phyloP scores from a whole-genome alignment of 1,140 invertebrate genomes.

The Bombus waltoni region DNA sequence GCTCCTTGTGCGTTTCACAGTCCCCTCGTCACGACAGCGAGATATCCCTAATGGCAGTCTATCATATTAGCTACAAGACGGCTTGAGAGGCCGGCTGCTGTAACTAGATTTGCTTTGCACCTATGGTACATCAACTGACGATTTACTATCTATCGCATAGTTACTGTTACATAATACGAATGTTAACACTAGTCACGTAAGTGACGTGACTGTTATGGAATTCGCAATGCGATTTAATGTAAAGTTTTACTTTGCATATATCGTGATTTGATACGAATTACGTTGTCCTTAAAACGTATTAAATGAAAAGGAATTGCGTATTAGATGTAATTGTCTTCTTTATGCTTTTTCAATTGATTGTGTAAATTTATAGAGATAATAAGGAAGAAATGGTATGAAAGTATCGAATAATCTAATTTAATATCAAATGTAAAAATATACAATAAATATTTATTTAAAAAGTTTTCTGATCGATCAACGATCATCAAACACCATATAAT shows the following conservation, averaged over 20 bases:
- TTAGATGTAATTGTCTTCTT: no score
- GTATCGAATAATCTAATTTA: no score
- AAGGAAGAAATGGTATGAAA: no score
- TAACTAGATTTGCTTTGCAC: slow-evolving; percentile 71
- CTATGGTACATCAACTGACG: slow-evolving; percentile 62
- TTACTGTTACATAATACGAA: slow-evolving; percentile 49
- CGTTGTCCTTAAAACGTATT: no score
- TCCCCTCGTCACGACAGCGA: slow-evolving; percentile 64
- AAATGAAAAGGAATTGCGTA: no score
- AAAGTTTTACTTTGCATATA: neutral
- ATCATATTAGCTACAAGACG: slow-evolving; percentile 75
- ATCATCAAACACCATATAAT: no score
- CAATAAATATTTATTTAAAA: no score
- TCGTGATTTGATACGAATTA: no score
- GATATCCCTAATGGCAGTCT: slow-evolving; percentile 75
- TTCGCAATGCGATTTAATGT: neutral
- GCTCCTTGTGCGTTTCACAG: slow-evolving; percentile 49
- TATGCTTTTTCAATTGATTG: no score
- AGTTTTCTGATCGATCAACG: no score
- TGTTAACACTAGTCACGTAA: neutral
- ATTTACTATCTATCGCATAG: slow-evolving; percentile 70
- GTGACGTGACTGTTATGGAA: neutral
- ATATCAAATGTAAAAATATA: no score
- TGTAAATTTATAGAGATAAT: no score
- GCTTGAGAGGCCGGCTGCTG: slow-evolving; percentile 60